A percentile compares a stretch with the other conserved stretches of the same genome.
phyloP scores from a whole-genome alignment of 2,888 invertebrate genomes.

The Diachrysia chrysitis region DNA sequence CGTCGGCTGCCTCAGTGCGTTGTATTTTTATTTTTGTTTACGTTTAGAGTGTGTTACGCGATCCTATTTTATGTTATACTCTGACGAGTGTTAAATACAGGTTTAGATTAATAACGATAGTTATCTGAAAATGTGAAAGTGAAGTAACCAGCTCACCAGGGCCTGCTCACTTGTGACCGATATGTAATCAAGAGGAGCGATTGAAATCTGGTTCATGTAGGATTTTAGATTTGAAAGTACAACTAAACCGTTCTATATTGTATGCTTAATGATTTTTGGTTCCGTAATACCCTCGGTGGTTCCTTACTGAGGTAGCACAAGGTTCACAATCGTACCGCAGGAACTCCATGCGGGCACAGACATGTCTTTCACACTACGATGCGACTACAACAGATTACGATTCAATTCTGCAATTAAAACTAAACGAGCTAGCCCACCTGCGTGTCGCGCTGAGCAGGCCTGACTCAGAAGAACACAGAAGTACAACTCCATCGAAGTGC shows the following conservation, averaged over 20 bases:
- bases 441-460: neutral
- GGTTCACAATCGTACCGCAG: constrained; percentile 14
- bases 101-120: too few species aligned
- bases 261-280: too few species aligned
- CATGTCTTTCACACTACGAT: constrained; percentile 53
- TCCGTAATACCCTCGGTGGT: neutral
- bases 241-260: neutral
- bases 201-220: too few species aligned
- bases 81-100: neutral
- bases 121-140: too few species aligned
- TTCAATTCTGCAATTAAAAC: constrained; percentile 64
- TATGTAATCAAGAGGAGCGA: too few species aligned
- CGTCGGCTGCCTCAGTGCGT: constrained; percentile 5
- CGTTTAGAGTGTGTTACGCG: constrained; percentile 5
- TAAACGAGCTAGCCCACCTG: constrained; percentile 18
- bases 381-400: constrained; percentile 58
- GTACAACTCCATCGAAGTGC: neutral
- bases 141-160: too few species aligned
- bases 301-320: constrained; percentile 11
- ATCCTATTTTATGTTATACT: neutral
- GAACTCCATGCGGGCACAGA: constrained; percentile 16
- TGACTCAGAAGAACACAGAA: constrained; percentile 4
- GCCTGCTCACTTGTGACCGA: too few species aligned
- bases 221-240: too few species aligned
- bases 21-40: constrained; percentile 19